Conservation (phyloP, 2,113 vertebrate genomes). For the Ginglymostoma cirratum region DNA sequence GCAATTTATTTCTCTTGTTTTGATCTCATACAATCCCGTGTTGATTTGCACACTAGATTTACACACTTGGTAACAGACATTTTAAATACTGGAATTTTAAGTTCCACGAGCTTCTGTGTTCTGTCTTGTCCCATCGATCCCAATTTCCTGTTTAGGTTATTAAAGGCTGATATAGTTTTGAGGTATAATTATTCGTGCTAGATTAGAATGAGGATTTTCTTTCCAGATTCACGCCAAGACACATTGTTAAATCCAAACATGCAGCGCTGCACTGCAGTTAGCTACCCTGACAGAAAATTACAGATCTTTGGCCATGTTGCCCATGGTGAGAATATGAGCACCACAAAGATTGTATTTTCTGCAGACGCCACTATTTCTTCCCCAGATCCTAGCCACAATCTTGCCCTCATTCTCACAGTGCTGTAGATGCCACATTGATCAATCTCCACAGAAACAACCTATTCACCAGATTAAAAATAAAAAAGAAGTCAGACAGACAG, state of each 20-base stretch:
- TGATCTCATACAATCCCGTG: not conserved
- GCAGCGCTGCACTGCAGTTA: slow-evolving; percentile 51
- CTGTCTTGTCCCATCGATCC: too few relatives aligned
- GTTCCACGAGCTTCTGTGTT: not conserved
- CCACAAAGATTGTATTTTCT: slow-evolving; percentile 38
- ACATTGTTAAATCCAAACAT: slow-evolving; percentile 53
- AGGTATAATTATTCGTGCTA: not conserved
- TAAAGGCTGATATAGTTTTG: not conserved
- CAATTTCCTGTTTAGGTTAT: not conserved
- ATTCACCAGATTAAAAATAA: not conserved
- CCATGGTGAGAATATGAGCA: slow-evolving; percentile 41
- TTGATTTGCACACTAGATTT: not conserved
- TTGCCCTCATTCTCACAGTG: not conserved
- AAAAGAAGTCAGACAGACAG: not conserved
- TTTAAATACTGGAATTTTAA: not conserved
- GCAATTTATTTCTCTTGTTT: not conserved
- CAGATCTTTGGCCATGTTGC: slow-evolving; percentile 36
- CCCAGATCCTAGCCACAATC: not conserved
- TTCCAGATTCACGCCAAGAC: not conserved
- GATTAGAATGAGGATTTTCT: not conserved
- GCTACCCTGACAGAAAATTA: slow-evolving; percentile 48
- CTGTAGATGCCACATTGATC: not conserved
- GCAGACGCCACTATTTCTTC: slow-evolving; percentile 43
- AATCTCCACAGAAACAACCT: not conserved
- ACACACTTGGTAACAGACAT: too few relatives aligned